phyloP scores from a whole-genome alignment of 64 coral and sea anemone genomes.

The Actinia equina region DNA sequence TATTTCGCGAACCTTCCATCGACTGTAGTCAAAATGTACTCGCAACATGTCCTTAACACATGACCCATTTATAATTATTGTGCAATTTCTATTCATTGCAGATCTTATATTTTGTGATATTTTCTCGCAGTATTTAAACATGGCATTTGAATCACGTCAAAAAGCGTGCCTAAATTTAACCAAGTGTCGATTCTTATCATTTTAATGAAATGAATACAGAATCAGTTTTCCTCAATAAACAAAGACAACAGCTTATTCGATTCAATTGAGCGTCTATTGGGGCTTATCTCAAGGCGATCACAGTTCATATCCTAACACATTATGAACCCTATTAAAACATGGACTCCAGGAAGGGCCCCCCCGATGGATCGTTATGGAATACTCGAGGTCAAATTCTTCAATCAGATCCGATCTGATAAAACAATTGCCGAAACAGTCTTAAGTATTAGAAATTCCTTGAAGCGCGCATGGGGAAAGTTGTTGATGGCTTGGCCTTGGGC shows the following conservation, averaged over 20 bases:
- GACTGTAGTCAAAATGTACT: too few relatives aligned
- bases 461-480: not conserved
- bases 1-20: too few relatives aligned
- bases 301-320: not conserved
- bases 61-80: too few relatives aligned
- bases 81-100: not conserved
- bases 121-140: not conserved
- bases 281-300: not conserved
- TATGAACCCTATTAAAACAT: not conserved
- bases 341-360: not conserved
- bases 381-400: not conserved
- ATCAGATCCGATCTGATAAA: constrained; percentile 15
- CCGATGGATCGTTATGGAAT: not conserved
- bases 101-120: not conserved
- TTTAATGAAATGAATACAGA: constrained; percentile 6
- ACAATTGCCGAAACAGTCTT: not conserved
- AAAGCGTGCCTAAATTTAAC: not conserved
- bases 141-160: not conserved
- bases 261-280: not conserved
- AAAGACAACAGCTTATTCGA: not conserved
- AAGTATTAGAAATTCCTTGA: too few relatives aligned
- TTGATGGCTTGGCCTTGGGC: not conserved
- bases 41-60: too few relatives aligned
- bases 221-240: not conserved
- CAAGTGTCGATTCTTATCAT: not conserved